These are phyloP conservation scores for Pachyseris speciosa DNA, from an alignment of 64 coral and sea anemone genomes.

Conservation along the genomic window DNA sequence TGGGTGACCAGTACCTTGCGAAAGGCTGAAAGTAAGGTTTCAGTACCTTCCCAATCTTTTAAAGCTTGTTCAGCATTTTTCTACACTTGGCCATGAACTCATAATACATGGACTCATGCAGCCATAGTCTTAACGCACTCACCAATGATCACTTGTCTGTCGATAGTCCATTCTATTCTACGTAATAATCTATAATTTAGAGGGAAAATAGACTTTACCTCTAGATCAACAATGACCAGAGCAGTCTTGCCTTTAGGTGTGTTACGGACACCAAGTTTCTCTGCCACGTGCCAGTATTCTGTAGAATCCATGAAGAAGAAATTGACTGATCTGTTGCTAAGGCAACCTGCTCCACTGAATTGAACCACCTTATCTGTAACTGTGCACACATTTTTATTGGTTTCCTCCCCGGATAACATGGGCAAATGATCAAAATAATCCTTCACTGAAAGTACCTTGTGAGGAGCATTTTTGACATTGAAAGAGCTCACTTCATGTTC, in stretches of 20 bases:
- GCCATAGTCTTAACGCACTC: no score
- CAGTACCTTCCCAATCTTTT: no score
- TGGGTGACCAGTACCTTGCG: no score
- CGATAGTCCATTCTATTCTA: no score
- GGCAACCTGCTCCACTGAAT: conserved; percentile 86
- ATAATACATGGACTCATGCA: no score
- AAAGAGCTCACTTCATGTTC: background rate
- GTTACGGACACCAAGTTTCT: conserved; percentile 72
- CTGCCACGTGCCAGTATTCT: conserved; percentile 81
- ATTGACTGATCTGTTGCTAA: conserved; percentile 89
- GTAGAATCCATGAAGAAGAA: conserved; percentile 96
- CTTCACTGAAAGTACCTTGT: background rate
- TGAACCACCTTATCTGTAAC: conserved; percentile 37
- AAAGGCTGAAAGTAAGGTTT: no score
- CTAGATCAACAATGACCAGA: conserved; percentile 86
- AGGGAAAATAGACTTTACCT: conserved; percentile 31
- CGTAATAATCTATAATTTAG: no score
- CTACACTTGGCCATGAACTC: no score
- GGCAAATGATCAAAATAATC: background rate
- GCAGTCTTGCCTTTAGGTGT: conserved; percentile 22
- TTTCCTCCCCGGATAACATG: background rate
- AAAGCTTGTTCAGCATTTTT: no score
- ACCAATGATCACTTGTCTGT: no score
- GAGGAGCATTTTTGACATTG: background rate
- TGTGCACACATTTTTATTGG: background rate